Conservation (phyloP, 2,113 vertebrate genomes). For the Dicentrarchus labrax region DNA sequence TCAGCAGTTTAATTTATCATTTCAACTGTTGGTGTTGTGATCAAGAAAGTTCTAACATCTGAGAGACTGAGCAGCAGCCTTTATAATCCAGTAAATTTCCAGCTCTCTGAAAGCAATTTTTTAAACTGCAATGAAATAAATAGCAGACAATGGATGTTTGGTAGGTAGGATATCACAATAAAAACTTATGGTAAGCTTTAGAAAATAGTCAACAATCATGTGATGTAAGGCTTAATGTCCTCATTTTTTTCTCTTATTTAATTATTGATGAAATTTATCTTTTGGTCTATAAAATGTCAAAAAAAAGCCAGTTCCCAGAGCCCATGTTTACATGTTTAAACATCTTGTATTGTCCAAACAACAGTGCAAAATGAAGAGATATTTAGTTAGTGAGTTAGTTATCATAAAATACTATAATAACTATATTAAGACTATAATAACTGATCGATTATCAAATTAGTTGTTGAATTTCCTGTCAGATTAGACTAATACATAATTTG, state of each 20-base stretch:
- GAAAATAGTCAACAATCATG: neutral
- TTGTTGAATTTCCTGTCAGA: neutral
- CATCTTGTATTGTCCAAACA: too few relatives aligned
- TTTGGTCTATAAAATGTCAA: neutral
- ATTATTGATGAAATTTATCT: neutral
- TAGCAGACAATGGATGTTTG: neutral
- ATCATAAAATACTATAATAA: neutral
- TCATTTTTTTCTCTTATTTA: too few relatives aligned
- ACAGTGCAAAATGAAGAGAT: neutral
- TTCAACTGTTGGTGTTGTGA: neutral
- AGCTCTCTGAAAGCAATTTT: neutral
- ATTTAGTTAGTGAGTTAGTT: neutral
- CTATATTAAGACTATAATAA: neutral
- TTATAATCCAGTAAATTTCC: neutral
- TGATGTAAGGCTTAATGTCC: neutral
- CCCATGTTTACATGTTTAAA: too few relatives aligned
- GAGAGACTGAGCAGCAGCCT: neutral
- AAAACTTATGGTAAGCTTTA: neutral
- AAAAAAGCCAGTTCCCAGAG: too few relatives aligned
- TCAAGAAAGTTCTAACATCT: neutral
- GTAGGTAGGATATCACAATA: neutral
- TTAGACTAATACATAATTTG: neutral
- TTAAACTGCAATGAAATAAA: neutral
- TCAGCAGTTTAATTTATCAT: neutral
- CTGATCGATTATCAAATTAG: neutral